Evolutionary conservation across 2,888 invertebrate species (phyloP).

Genomic region (Choristoneura rosaceana): DNA sequence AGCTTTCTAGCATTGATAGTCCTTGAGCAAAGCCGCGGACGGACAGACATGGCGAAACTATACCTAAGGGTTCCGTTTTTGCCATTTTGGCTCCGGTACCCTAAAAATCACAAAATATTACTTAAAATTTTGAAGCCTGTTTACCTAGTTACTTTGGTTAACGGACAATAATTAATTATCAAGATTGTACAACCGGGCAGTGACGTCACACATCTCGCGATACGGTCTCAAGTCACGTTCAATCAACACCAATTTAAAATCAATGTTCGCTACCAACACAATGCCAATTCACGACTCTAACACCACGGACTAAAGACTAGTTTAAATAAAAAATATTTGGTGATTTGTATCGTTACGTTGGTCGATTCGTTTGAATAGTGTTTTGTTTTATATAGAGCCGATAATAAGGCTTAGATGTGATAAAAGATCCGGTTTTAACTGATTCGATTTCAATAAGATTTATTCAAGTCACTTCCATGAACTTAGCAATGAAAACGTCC

Average conservation of each 20-base stretch:
- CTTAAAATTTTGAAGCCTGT: no score
- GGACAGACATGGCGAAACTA: no score
- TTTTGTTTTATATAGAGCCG: conserved; percentile 21
- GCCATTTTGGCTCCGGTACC: no score
- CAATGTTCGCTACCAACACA: neutral
- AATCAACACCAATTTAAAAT: conserved; percentile 15
- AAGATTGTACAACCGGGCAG: neutral
- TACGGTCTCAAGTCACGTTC: conserved; percentile 13
- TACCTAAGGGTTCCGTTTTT: no score
- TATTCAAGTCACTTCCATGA: neutral
- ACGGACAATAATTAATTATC: no score
- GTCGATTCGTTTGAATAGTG: conserved; percentile 5
- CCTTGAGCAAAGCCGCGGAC: no score
- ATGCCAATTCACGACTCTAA: neutral
- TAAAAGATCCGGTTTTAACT: conserved; percentile 20
- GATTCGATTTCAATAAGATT: neutral
- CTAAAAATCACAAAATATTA: no score
- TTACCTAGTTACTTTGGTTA: no score
- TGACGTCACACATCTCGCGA: conserved; percentile 22
- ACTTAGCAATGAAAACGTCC: neutral
- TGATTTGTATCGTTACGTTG: neutral
- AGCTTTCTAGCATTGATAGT: no score
- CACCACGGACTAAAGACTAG: neutral
- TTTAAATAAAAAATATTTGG: neutral
- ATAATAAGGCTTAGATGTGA: conserved; percentile 21